Base-by-base conservation (phyloP, 2,888 invertebrate species). In the Pasiphila rectangulata region DNA sequence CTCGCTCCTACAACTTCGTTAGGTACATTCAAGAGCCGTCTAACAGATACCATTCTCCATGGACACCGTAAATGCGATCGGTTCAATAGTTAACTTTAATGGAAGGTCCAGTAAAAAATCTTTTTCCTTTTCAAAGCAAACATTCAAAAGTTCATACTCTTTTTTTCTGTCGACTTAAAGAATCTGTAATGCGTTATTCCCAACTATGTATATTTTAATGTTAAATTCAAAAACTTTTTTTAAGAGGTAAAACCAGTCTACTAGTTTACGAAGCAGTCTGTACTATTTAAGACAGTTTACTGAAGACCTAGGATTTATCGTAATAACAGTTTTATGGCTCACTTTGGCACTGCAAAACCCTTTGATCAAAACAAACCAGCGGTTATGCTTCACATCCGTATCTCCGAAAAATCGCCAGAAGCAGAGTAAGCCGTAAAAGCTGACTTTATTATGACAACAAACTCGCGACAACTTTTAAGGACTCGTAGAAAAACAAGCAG, bases 361-460 rank as follows among this genome's bases (percentile, higher is more conserved):
- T 70, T 82, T 85, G 84, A 86, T 83, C 84, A 84, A 81, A 77
- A 79, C 73, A 72, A 75, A 77, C 69, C 65, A 61, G 69, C 69
- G 64, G 69, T 70, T 67, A 70, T 65, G 69, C 65, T 67, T 66
- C 67, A 59, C 68, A 62, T 68, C 64, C 64, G 55, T 61, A 57
- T 54, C 61, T 63, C 61, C 61, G 54, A 61, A 62, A 70, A 69
- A 61, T 67, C 69, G 64, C 71, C 66, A 83, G 84, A 80, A 79
- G 78, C 86, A 83, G 80, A 86, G 87, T 85, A 83, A 86, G 84
- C 86, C 87, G 74, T 84, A 83, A 83, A 85, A 81, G 78, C 80
- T 81, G 84, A 79, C 69, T 65, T 69, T 63, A 64, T 64, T 63
- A 72, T 64, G 64, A 63, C 68, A 71, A 72, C 65, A 61, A 65